Evolutionary conservation across 2,797 vertebrate species (phyloP).

Genomic region (Sphenopsis melanotis): DNA sequence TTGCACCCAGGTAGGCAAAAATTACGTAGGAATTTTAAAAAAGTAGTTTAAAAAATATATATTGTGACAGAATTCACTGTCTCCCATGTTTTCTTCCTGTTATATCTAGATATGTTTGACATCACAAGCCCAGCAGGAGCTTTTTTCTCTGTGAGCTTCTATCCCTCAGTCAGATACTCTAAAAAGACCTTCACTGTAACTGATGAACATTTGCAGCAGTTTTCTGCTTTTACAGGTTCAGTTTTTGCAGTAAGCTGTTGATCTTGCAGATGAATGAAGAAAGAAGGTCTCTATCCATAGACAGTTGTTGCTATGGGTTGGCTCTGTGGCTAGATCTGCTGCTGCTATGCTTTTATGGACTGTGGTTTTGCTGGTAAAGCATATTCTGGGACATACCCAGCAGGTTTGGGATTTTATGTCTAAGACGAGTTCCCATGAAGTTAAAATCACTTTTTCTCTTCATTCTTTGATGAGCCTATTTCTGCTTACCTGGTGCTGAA

Average conservation of each 20-base stretch:
- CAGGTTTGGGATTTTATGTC: background rate
- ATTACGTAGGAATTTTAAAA: background rate
- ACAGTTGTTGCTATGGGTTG: background rate
- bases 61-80: background rate
- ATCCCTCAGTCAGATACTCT: background rate
- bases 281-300: background rate
- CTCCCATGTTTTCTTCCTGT: background rate
- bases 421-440: background rate
- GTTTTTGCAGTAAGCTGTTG: background rate
- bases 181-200: background rate
- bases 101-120: background rate
- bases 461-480: background rate
- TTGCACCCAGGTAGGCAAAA: background rate
- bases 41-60: background rate
- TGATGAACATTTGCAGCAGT: background rate
- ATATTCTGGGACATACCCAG: background rate
- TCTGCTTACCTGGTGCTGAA: background rate
- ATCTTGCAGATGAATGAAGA: background rate
- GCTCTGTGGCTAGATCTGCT: background rate
- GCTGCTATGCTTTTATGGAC: background rate
- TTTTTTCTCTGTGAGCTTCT: background rate
- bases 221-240: background rate
- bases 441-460: background rate
- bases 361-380: background rate
- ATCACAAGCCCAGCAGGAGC: background rate